Conservation (phyloP, 2,113 vertebrate species). For the Hyperopisus bebe region DNA sequence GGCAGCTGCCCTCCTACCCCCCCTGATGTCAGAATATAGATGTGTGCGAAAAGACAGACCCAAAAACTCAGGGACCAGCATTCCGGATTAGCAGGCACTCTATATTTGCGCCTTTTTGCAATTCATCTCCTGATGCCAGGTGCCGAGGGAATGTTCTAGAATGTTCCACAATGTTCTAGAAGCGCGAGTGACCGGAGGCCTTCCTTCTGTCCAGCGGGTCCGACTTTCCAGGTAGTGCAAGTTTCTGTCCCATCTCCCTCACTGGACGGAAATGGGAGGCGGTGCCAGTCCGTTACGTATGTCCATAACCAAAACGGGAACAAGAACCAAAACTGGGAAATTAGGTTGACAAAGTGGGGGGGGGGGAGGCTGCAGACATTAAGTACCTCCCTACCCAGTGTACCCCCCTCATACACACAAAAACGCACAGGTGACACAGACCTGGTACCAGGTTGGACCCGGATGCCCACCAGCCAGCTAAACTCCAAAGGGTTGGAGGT, state of each 20-base stretch:
- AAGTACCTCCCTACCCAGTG: background rate
- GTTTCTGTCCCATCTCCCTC: background rate
- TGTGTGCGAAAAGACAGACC: background rate
- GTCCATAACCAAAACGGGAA: too few species aligned
- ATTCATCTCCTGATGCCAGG: background rate
- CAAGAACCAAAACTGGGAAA: constrained; percentile 5
- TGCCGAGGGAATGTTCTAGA: background rate
- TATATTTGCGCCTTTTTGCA: background rate
- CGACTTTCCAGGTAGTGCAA: background rate
- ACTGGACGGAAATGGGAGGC: background rate
- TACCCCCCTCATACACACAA: background rate
- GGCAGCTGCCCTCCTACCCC: background rate
- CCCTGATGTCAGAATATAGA: background rate
- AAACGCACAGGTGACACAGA: background rate
- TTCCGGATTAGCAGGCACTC: background rate
- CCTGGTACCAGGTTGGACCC: background rate
- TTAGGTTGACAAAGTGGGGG: background rate
- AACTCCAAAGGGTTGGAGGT: constrained; percentile 27
- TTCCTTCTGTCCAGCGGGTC: background rate
- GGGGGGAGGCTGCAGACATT: background rate
- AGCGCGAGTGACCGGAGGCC: background rate
- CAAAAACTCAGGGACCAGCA: background rate
- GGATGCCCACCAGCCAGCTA: constrained; percentile 6
- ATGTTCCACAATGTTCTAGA: background rate
- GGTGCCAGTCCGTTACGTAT: too few species aligned